Conservation (phyloP, 2,797 vertebrate species). For the Perodicticus potto region DNA sequence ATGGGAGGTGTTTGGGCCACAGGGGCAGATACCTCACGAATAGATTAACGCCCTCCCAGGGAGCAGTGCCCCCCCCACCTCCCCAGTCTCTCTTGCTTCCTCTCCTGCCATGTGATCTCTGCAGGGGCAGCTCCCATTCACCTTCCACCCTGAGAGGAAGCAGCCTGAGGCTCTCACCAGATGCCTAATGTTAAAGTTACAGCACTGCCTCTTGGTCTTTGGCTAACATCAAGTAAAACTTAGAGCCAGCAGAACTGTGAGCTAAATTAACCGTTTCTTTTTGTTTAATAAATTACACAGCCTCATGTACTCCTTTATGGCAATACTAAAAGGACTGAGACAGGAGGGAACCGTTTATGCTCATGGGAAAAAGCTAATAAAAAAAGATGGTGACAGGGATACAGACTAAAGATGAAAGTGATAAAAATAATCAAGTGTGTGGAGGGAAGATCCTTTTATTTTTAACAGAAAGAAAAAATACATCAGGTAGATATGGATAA, state of each 20-base stretch:
- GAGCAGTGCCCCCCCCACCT: background rate
- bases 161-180: background rate
- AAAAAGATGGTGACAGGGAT: background rate
- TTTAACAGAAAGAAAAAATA: background rate
- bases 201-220: background rate
- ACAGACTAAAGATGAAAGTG: background rate
- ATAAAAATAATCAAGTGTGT: background rate
- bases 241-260: background rate
- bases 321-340: background rate
- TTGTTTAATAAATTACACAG: background rate
- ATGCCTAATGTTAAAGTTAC: background rate
- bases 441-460: background rate
- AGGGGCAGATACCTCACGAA: background rate
- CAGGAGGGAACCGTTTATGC: background rate
- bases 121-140: background rate
- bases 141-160: background rate
- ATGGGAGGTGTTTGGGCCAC: background rate
- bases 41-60: background rate
- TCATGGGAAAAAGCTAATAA: background rate
- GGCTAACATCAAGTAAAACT: background rate
- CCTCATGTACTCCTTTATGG: background rate
- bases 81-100: background rate
- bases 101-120: background rate
- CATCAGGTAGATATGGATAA: background rate
- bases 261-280: background rate